Base-by-base conservation (phyloP, 1,140 invertebrate species). In the Melanaphis sacchari region DNA sequence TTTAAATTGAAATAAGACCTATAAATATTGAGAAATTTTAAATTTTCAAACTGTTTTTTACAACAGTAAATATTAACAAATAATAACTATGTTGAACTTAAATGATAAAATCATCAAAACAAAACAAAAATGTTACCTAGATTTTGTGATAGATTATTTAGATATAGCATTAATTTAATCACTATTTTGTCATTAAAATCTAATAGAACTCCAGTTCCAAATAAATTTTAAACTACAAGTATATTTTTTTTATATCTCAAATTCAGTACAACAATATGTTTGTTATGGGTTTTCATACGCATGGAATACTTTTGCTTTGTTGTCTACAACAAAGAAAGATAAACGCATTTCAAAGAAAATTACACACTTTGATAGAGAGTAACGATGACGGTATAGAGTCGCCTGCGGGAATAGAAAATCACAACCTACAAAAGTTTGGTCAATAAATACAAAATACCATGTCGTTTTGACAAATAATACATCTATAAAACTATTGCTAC, bases 351-450 rank as follows among this genome's bases (percentile, higher is more conserved):
- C 38, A n/a, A 90, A 59, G 54, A n/a, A 90, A 90, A 90, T 90
- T 90, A 90, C 54, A 66, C 38, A n/a, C 54, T 90, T 90, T 54
- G 52, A n/a, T 66, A 22, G 54, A 41, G 24, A 40, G 38, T 66
- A 90, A 59, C 38, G 38, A 90, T 26, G 21, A 43, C 54, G 54
- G n/a, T 22, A 41, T 22, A 41, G 24, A 90, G 38, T 90, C 26
- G 26, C 89, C 52, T 11, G 40, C 59, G 89, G 52, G 89, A 90
- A 90, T 90, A 90, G 36, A 90, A 90, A 90, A 90, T 90, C 54
- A 90, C 89, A 90, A 90, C 52, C 52, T 90, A 26, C 38, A 66
- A 90, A 90, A 90, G 89, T 90, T 90, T 90, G 54, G 89, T 90
- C 89, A 43, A 90, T 90, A 90, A 90, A 90, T 66, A 90, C 52